A percentile compares a stretch with the other conserved stretches of the same genome.
These are phyloP conservation scores for Busseola fusca DNA, from an alignment of 2,888 invertebrate genomes.

Conservation along the genomic window DNA sequence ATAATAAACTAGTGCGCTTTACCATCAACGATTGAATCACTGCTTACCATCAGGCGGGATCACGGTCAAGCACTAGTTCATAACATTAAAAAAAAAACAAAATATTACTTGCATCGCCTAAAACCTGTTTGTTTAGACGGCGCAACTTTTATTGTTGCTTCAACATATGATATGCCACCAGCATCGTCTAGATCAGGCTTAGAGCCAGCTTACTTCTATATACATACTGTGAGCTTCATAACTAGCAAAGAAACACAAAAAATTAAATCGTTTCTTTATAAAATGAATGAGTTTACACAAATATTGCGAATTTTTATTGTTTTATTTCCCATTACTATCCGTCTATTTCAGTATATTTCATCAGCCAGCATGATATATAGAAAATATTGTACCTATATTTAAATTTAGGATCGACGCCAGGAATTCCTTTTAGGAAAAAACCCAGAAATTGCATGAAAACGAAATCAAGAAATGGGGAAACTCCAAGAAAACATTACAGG, in stretches of 20 bases:
- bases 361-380: too few relatives aligned
- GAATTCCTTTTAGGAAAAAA: not conserved
- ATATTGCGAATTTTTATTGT: not conserved
- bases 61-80: too few relatives aligned
- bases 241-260: not conserved
- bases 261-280: not conserved
- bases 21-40: too few relatives aligned
- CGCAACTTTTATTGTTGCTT: not conserved
- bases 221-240: not conserved
- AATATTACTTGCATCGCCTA: not conserved
- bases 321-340: not conserved
- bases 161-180: too few relatives aligned
- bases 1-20: too few relatives aligned
- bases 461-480: not conserved
- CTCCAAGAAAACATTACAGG: not conserved
- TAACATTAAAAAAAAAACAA: too few relatives aligned
- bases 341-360: not conserved
- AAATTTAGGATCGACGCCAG: not conserved
- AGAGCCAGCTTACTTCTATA: not conserved
- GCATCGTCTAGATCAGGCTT: not conserved
- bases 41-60: too few relatives aligned
- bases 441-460: not conserved
- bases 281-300: too few relatives aligned
- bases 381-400: not conserved
- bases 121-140: not conserved